phyloP scores from a whole-genome alignment of 2,797 vertebrate species.

The Odontamblyopus lacepedii region DNA sequence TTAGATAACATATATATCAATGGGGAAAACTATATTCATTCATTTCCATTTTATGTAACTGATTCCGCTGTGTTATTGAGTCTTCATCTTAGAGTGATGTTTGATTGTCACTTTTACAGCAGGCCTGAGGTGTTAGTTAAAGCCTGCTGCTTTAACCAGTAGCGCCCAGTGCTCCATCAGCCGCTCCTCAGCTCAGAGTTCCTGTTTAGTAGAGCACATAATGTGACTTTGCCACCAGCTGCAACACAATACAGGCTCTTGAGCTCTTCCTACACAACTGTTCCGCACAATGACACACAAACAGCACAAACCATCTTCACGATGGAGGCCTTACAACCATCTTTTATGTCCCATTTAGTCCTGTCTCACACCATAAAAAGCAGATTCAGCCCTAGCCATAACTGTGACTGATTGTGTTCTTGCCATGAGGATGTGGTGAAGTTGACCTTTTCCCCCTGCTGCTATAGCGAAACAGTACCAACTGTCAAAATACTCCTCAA shows the following conservation, averaged over 20 bases:
- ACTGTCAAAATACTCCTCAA: constrained; percentile 56
- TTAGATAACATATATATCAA: background rate
- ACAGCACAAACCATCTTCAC: constrained; percentile 26
- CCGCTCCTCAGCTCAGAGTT: constrained; percentile 70
- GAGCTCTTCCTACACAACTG: constrained; percentile 40
- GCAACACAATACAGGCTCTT: constrained; percentile 70
- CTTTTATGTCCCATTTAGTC: constrained; percentile 17
- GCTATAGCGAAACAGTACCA: constrained; percentile 36
- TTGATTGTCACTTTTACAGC: constrained; percentile 55
- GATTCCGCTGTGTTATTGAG: constrained; percentile 28
- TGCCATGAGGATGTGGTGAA: constrained; percentile 23
- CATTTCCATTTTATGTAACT: constrained; percentile 6
- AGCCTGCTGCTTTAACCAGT: constrained; percentile 56
- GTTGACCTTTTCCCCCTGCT: constrained; percentile 22
- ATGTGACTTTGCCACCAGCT: constrained; percentile 81
- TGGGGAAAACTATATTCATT: background rate
- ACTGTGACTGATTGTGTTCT: constrained; percentile 39
- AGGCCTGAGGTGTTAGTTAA: constrained; percentile 41
- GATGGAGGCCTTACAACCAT: constrained; percentile 9
- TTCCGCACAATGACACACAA: constrained; percentile 40
- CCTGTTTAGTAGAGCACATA: constrained; percentile 84
- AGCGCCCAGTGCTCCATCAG: constrained; percentile 59
- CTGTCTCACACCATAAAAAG: constrained; percentile 26
- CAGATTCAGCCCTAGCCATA: constrained; percentile 25
- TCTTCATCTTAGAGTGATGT: constrained; percentile 15